Base-by-base conservation (phyloP, 2,113 vertebrate species). In the Hippocampus comes region DNA sequence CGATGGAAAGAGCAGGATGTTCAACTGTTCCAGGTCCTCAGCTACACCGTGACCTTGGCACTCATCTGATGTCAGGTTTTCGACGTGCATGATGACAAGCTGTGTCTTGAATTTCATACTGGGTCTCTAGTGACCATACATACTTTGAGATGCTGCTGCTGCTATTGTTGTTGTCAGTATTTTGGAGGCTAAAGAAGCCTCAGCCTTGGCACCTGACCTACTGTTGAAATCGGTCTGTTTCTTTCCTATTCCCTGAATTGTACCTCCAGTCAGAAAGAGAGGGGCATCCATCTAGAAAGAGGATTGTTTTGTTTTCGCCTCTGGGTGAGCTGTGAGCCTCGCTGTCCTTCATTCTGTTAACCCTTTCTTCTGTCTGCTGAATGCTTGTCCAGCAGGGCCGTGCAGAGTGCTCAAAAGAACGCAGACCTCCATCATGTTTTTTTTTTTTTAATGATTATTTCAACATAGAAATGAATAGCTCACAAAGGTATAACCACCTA, bases 311-410 rank as follows among this genome's bases (percentile, higher is more conserved):
- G n/a, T 74, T 74, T 74, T 78, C 42, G 1, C 69, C 69, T 72
- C 68, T 46, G 63, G 64, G 63, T 73, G 70, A 71, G 70, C 64
- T 73, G 46, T 67, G 66, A 66, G 71, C 70, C 66, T 77, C 63
- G 27, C 42, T 76, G 64, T 68, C 64, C 64, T 77, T 70, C 78
- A 70, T n/a, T 66, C 77, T 49, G 27, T 20, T 18, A 18, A 18
- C 25, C 25, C 25, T 51, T 23, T 76, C 46, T 71, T 69, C 48
- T 80, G 72, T 78, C 78, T 84, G 64, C 55, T 74, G 63, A 82
- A 82, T 73, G 67, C 82, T 80, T 87, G 89, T 91, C 87, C 82
- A 87, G 87, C 81, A 83, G 70, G 77, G 73, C 83, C 81, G 23
- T 57, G 30, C 30, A 34, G 30, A 34, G 30, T 34, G 46, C 46